Evolutionary conservation across 2,888 invertebrate genomes (phyloP), one percentile per base, ranked within the genome.

Genomic region (Cephus runcator): DNA sequence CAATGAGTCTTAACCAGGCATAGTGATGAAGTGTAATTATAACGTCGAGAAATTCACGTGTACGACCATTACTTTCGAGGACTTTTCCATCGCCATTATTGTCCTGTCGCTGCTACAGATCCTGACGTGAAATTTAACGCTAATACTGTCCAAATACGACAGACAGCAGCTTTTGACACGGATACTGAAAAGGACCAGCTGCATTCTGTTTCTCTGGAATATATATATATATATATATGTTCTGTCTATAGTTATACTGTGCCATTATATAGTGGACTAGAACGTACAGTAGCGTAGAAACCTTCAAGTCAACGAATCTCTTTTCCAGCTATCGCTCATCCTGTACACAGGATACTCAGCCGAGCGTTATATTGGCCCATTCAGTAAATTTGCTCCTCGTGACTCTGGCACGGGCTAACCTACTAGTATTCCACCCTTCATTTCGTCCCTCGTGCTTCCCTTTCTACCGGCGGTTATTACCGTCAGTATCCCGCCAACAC

Each of bases 131-230:
- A 89, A 90, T 88, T 89, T 88, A 87, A 88, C 88, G 90, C 88
- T 90, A 90, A 91, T 89, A 87, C 90, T 89, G 86, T 89, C 89
- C 87, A 90, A 88, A 90, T 90, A 89, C 86, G 87, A 86, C 86
- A 84, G 86, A 77, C 78, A 78, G 77, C 82, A 82, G 83, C 83
- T 84, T 85, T 88, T 87, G 85, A 87, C 81, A 79, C 78, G 81
- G 77, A 77, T 79, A 75, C 77, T 82, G 84, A 87, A 86, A 79
- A 81, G 81, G 77, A 81, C 80, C 77, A 75, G 78, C 82, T 56
- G 56, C 56, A 56, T 56, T 56, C 56, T 56, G 23, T 56, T 56
- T 9, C 56, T 56, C 23, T 23, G 56, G 56, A 56, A 56, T 56
- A 56, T 56, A 56, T 56, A 15, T 40, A 40, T 40, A 40, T 40